Evolutionary conservation across 1,140 invertebrate species (phyloP), one percentile per base, ranked within the genome.

Genomic region (Ericerus pela): DNA sequence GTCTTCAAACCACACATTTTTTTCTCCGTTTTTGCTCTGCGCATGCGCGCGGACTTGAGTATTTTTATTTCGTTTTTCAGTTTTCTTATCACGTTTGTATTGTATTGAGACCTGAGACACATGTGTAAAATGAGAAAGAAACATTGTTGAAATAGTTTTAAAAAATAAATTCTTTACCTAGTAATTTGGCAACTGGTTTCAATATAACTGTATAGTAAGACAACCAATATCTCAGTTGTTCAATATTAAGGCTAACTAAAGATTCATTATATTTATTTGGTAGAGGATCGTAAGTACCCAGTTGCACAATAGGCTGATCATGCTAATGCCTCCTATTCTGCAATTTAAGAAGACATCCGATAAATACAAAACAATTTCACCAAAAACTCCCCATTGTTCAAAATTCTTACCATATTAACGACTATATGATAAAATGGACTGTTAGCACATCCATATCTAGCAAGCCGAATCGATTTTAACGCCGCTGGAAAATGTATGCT

Each of bases 371-470:
- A 47, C 59, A 68, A n/a, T n/a, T n/a, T n/a, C n/a, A n/a, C n/a
- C n/a, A n/a, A n/a, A n/a, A n/a, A n/a, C n/a, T n/a, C n/a, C n/a
- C n/a, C n/a, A n/a, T n/a, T n/a, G n/a, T n/a, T n/a, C n/a, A n/a
- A 55, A n/a, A n/a, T n/a, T n/a, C 72, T 75, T 77, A 87, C 85
- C 60, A 84, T 77, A 63, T 82, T 84, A 53, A 95, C 85, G 63
- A 91, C 84, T 59, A 97, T 85, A 62, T 96, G 91, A 70, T 76
- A 97, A 66, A 96, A 96, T 0, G 92, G 92, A 61, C 94, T 75
- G 67, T 97, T 97, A 0, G 85, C 77, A 67, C 94, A 97, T 16
- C 94, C 94, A 65, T 85, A 77, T 47, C 78, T 72, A n/a, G 80
- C 79, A 33, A 96, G 73, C 55, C 89, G 74, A 60, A 97, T 92